These are phyloP conservation scores for Leptobrachium ailaonicum DNA, from an alignment of 2,113 vertebrate genomes.

Conservation along the genomic window DNA sequence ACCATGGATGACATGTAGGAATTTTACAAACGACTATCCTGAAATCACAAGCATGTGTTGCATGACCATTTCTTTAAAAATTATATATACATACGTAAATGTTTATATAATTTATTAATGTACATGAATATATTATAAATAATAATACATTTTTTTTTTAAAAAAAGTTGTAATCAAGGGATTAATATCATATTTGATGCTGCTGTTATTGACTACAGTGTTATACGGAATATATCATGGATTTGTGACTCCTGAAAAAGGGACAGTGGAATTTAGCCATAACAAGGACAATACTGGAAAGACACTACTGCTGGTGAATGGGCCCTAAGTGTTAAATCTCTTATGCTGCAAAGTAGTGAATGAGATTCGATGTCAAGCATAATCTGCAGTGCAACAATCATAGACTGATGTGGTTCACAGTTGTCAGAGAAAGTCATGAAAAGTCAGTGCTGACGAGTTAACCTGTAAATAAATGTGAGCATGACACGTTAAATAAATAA, in stretches of 20 bases:
- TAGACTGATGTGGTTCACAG: conserved; percentile 30
- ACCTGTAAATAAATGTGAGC: conserved; percentile 45
- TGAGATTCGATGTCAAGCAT: conserved; percentile 51
- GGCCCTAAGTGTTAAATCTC: conserved; percentile 63
- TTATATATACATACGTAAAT: conserved; percentile 43
- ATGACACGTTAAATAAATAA: conserved; percentile 36
- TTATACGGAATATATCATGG: conserved; percentile 79
- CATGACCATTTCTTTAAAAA: conserved; percentile 72
- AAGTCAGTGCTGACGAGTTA: conserved; percentile 23
- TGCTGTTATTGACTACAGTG: conserved; percentile 81
- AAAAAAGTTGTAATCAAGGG: conserved; percentile 70
- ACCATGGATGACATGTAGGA: not conserved
- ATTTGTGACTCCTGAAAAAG: conserved; percentile 78
- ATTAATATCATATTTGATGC: conserved; percentile 79
- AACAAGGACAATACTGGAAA: conserved; percentile 74
- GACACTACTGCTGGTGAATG: conserved; percentile 73
- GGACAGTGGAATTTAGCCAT: conserved; percentile 76
- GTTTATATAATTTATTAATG: conserved; percentile 78
- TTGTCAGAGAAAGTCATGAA: conserved; percentile 8
- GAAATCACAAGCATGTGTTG: conserved; percentile 70
- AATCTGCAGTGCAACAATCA: conserved; percentile 36
- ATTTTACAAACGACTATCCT: conserved; percentile 56
- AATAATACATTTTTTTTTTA: conserved; percentile 66
- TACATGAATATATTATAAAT: conserved; percentile 68
- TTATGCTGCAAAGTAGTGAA: conserved; percentile 59